A percentile compares a stretch with the other conserved stretches of the same genome.
Conservation (phyloP, 2,797 vertebrate genomes). For the Pyrocephalus nanus region DNA sequence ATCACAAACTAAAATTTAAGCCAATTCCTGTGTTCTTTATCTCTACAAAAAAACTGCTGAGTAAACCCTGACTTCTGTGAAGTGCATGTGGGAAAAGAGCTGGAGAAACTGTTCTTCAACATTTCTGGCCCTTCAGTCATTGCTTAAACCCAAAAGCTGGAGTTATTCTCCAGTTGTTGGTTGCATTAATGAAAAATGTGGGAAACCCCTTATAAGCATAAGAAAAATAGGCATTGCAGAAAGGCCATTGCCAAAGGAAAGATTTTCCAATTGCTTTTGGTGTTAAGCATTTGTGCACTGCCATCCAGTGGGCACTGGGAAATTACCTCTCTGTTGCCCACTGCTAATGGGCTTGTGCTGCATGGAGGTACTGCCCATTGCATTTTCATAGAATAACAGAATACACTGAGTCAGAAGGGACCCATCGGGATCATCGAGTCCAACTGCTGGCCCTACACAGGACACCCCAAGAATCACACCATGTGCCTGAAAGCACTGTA, state of each 20-base stretch:
- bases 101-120: not conserved
- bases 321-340: not conserved
- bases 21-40: not conserved
- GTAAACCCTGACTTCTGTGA: not conserved
- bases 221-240: not conserved
- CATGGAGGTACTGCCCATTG: accelerated
- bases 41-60: not conserved
- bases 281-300: not conserved
- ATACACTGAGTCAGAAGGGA: not conserved
- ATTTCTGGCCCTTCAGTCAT: not conserved
- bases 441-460: not conserved
- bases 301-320: conserved; percentile 37
- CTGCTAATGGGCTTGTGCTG: not conserved
- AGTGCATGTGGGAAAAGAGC: not conserved
- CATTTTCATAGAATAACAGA: not conserved
- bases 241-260: not conserved
- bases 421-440: not conserved
- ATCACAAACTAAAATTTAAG: not conserved
- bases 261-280: not conserved
- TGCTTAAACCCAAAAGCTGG: not conserved
- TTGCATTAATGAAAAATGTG: not conserved
- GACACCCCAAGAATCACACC: not conserved
- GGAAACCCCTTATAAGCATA: not conserved
- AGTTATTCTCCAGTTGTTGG: not conserved
- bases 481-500: not conserved